Base-by-base conservation (phyloP, 2,113 vertebrate species). In the Zapus hudsonius region DNA sequence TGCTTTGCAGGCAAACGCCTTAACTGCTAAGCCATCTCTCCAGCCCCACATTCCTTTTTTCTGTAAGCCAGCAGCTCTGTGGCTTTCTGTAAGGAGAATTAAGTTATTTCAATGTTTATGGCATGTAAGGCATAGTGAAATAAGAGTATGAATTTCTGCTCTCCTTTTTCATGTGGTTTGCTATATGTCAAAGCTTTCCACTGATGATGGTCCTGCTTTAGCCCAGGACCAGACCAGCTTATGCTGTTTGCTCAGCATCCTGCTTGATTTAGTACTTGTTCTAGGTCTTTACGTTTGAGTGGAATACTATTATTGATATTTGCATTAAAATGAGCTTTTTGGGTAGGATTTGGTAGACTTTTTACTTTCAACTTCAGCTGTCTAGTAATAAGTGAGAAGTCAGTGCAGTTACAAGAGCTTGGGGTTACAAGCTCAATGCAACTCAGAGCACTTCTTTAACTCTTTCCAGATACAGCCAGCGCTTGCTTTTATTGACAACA, bases 31-130 rank as follows among this genome's bases (percentile, higher is more conserved):
- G n/a, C n/a, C n/a, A n/a, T n/a, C n/a, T n/a, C n/a, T n/a, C n/a
- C n/a, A n/a, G n/a, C n/a, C n/a, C n/a, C n/a, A n/a, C n/a, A n/a
- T n/a, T 40, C 6, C 57, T 42, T 1, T 4, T 11, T 17, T 33
- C 33, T 78, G 20, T 85, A 91, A 81, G 44, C 29, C 69, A 69
- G 29, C 19, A 88, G 22, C n/a, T 91, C 5, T 93, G 1, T 47
- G 25, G 57, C 64, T 78, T 89, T 81, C 44, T 67, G 55, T 92
- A 81, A 52, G 16, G 52, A 75, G 23, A 69, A 81, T 76, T 38
- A 82, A 85, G 20, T 64, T 29, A 86, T 82, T 93, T 86, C 75
- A 85, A 85, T 86, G 47, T 52, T 88, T 59, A 64, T 88, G 63
- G 61, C 70, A 19, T 63, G 40, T 7, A 84, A 44, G 3, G 1